Conservation (phyloP, 2,113 vertebrate species). For the Phainopepla nitens region DNA sequence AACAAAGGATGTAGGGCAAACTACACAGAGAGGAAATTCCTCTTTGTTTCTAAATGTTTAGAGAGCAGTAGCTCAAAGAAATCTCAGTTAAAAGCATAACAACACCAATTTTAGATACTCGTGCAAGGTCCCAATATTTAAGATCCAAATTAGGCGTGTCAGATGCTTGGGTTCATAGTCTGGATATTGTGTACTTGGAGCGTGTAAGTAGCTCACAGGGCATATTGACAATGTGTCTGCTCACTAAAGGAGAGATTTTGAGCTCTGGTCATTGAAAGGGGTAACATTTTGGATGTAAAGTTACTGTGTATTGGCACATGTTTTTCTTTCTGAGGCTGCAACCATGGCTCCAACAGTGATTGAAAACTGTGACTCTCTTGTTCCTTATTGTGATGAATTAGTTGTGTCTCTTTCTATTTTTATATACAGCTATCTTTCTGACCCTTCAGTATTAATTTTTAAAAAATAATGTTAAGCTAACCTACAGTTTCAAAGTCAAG, state of each 20-base stretch:
- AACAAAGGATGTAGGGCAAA: background rate
- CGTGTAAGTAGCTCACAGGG: background rate
- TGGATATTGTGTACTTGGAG: background rate
- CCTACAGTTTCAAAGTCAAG: background rate
- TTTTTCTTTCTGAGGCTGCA: background rate
- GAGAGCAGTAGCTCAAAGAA: background rate
- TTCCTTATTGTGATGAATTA: background rate
- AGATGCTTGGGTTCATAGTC: background rate
- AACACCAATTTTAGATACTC: background rate
- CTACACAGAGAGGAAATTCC: background rate
- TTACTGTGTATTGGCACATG: background rate
- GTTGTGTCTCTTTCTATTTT: background rate
- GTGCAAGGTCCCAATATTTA: background rate
- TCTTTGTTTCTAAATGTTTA: background rate
- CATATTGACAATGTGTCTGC: background rate
- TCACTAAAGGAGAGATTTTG: background rate
- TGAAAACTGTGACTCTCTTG: background rate
- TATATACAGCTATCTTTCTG: background rate
- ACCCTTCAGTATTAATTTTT: background rate
- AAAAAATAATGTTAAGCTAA: background rate
- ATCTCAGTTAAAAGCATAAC: background rate
- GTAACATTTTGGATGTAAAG: background rate
- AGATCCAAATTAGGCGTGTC: background rate
- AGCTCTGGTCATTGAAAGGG: background rate
- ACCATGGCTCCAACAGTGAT: background rate